Percentiles rank a stretch among this genome's conserved stretches.
Conservation (phyloP, 2,888 invertebrate genomes). For the Ecliptopera silaceata region DNA sequence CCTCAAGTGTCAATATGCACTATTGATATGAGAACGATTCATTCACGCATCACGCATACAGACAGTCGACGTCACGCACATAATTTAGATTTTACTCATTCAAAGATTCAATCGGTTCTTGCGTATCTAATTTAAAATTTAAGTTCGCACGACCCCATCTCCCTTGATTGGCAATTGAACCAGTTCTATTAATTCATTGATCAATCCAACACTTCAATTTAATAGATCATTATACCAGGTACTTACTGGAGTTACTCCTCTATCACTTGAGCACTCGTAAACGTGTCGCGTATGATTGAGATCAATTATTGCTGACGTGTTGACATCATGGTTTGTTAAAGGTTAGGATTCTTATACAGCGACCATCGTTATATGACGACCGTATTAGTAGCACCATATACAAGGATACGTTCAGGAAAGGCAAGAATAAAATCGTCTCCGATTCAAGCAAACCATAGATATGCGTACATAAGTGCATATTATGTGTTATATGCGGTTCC, state of each 20-base stretch:
- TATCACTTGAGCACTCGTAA: slow-evolving; percentile 29
- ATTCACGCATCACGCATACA: too few species aligned
- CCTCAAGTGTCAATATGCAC: too few species aligned
- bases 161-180: slow-evolving; percentile 34
- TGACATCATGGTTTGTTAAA: slow-evolving; percentile 30
- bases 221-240: slow-evolving; percentile 31
- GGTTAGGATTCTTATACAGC: background rate
- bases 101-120: slow-evolving; percentile 13
- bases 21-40: too few species aligned
- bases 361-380: background rate
- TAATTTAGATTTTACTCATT: background rate
- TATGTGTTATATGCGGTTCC: too few species aligned
- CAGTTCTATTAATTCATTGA: slow-evolving; percentile 35
- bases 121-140: slow-evolving; percentile 21
- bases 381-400: background rate
- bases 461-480: too few species aligned
- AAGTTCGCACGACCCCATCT: slow-evolving; percentile 34
- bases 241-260: slow-evolving; percentile 26
- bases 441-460: too few species aligned
- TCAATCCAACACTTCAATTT: slow-evolving; percentile 37
- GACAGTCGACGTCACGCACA: too few species aligned
- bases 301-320: slow-evolving; percentile 32
- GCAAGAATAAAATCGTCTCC: too few species aligned
- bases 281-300: slow-evolving; percentile 30
- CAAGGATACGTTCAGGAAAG: too few species aligned